Percentiles rank a stretch among this genome's conserved stretches.
Conservation (phyloP, 1,140 invertebrate genomes). For the Octopus sinensis region DNA sequence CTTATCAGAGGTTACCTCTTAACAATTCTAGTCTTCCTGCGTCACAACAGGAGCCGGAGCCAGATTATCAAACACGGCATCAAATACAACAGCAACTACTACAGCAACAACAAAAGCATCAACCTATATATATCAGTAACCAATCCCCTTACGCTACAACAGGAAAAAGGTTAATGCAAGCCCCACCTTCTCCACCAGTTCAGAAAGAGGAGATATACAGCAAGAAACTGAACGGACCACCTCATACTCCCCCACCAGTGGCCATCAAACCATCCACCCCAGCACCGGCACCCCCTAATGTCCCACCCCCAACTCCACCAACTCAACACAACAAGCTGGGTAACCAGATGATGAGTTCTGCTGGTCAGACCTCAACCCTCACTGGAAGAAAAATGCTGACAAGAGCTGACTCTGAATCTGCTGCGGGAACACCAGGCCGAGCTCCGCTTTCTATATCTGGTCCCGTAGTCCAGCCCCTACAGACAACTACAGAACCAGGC, state of each 20-base stretch:
- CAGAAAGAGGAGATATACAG: conserved; percentile 17
- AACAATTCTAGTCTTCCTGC: neutral
- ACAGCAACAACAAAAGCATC: neutral
- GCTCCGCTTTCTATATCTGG: conserved; percentile 17
- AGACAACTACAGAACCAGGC: neutral
- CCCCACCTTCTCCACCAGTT: conserved; percentile 25
- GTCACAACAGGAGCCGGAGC: neutral
- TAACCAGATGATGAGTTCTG: conserved; percentile 1
- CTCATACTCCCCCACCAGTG: conserved; percentile 16
- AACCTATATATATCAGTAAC: neutral
- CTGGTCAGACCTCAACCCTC: conserved; percentile 5
- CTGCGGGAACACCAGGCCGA: neutral
- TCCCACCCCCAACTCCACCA: conserved; percentile 14
- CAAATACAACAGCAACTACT: no score
- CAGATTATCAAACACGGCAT: neutral
- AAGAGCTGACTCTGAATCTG: neutral
- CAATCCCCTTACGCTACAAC: neutral
- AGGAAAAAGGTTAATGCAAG: neutral
- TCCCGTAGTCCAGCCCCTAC: conserved; percentile 25
- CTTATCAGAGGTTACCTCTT: neutral
- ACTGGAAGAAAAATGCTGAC: neutral
- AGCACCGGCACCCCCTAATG: conserved; percentile 7
- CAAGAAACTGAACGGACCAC: conserved; percentile 15
- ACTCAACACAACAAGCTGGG: conserved; percentile 14
- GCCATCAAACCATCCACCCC: conserved; percentile 14